Conservation (phyloP, 2,797 vertebrate genomes). For the Linurgus olivaceus region DNA sequence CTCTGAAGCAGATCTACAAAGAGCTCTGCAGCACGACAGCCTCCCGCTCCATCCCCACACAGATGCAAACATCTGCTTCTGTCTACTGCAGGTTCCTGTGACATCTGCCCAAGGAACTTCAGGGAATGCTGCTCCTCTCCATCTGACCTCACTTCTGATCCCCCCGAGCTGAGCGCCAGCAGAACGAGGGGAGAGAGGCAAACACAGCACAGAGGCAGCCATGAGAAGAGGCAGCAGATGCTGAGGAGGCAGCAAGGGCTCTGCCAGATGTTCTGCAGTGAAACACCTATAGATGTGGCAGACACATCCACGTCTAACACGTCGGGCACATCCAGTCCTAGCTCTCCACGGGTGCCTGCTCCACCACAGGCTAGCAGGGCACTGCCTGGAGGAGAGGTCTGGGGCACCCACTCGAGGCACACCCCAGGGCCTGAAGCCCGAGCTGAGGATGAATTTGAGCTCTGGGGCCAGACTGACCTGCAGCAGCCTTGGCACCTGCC, state of each 20-base stretch:
- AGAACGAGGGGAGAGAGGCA: not conserved
- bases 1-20: not conserved
- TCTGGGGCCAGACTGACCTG: not conserved
- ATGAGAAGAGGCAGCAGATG: not conserved
- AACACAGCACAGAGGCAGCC: accelerated
- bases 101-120: not conserved
- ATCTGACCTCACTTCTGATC: not conserved
- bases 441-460: not conserved
- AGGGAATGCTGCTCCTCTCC: not conserved
- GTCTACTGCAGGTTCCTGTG: not conserved
- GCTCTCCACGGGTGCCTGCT: accelerated
- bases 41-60: not conserved
- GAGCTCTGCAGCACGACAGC: not conserved
- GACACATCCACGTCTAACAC: not conserved
- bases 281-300: not conserved
- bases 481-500: not conserved
- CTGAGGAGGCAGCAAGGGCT: not conserved
- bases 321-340: not conserved
- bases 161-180: accelerated
- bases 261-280: not conserved
- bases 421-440: not conserved
- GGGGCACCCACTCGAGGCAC: accelerated
- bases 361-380: accelerated
- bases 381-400: accelerated
- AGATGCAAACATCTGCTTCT: not conserved